A percentile compares a stretch with the other conserved stretches of the same genome.
Conservation (phyloP, 2,888 invertebrate genomes). For the Salticus scenicus region DNA sequence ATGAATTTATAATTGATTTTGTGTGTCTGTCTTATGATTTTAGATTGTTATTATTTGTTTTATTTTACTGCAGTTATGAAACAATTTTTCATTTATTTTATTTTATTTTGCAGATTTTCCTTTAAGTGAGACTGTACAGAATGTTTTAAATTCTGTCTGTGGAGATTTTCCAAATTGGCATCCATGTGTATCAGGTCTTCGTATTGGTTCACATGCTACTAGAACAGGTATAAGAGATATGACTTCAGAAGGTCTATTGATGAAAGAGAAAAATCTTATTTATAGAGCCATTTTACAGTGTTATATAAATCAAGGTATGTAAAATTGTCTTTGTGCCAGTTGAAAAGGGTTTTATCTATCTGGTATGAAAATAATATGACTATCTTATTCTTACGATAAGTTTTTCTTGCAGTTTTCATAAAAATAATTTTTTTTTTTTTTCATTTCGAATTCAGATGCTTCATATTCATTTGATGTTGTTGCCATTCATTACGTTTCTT, state of each 20-base stretch:
- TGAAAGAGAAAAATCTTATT: slow-evolving; percentile 20
- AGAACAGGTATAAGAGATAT: slow-evolving; percentile 1
- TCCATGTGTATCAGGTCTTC: slow-evolving; percentile 44
- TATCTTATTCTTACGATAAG: no score
- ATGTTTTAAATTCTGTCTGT: background rate
- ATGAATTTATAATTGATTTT: no score
- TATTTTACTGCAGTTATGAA: no score
- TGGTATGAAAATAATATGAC: background rate
- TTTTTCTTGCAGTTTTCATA: no score
- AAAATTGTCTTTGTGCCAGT: background rate
- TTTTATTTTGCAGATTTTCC: slow-evolving; percentile 55
- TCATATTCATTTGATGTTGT: background rate
- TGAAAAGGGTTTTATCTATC: background rate
- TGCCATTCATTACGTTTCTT: background rate
- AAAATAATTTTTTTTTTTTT: no score
- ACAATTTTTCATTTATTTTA: no score
- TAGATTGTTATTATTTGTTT: no score
- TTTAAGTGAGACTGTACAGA: slow-evolving; percentile 30
- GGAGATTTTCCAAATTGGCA: slow-evolving; percentile 19
- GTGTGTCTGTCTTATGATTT: no score
- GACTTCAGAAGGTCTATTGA: background rate
- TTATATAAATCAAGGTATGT: slow-evolving; percentile 17
- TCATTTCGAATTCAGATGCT: background rate
- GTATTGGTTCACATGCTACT: slow-evolving; percentile 45
- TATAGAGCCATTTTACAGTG: slow-evolving; percentile 46